Evolutionary conservation across 2,888 invertebrate species (phyloP), one percentile per base, ranked within the genome.

Genomic region (Hydropsyche betteni): DNA sequence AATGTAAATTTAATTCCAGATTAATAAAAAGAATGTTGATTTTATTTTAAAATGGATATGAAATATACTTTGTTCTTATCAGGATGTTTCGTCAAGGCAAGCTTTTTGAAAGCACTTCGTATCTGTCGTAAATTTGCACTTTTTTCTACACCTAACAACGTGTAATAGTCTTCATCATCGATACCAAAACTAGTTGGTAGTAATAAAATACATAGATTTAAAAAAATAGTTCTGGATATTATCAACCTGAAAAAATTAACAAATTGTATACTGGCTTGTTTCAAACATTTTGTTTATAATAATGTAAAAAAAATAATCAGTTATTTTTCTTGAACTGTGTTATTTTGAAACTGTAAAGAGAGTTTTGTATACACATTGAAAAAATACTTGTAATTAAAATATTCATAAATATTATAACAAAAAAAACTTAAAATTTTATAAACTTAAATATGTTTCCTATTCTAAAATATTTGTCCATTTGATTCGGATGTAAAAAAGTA

Each of bases 61-160:
- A 71, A 33, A 53, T 44, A 44, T 69, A 90, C 90, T 79, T 86
- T 85, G 81, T 90, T 90, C 83, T 94, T 94, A 83, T 94, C 94
- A 1, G 94, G 94, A 86, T 94, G 94, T 80, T 89, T 87, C 74
- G 88, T 89, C 0, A 94, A 86, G 0, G 93, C 94, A 68, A 94
- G 82, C 82, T 92, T 93, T 82, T 94, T 94, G 82, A 93, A 94
- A 5, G 93, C 93, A 83, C 90, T 91, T 78, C 92, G 86, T 75
- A 94, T 93, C 82, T 93, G 92, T 80, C 90, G 89, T 69, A 89
- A 87, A 75, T 90, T 88, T 2, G 94, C 92, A 81, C 90, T 88
- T 84, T 89, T 90, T 0, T 88, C 83, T 12, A 94, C 85, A 8
- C 91, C 92, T 36, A 94, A 85, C 68, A 93, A 83, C 80, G 91